phyloP scores from a whole-genome alignment of 2,888 invertebrate species.

The Drosophila helvetica region DNA sequence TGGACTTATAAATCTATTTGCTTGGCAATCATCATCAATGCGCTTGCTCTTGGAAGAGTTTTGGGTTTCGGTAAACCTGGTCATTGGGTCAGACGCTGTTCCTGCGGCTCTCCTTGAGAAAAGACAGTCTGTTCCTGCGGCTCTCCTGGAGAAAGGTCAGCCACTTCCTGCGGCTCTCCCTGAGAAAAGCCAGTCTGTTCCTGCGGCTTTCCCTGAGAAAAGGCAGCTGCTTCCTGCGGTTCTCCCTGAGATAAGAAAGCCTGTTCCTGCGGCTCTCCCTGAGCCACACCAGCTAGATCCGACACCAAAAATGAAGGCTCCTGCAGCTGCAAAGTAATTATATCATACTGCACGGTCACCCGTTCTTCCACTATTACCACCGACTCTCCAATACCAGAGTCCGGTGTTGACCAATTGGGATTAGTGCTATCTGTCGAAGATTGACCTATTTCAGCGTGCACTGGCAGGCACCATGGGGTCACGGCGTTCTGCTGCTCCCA shows the following conservation, averaged over 20 bases:
- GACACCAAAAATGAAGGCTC: background rate
- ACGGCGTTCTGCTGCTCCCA: slow-evolving; percentile 22
- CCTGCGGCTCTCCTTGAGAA: background rate
- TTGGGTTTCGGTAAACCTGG: too few species aligned
- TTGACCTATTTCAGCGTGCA: background rate
- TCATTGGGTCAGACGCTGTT: background rate
- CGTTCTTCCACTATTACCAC: slow-evolving; percentile 6
- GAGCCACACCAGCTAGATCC: background rate
- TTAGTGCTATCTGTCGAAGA: background rate
- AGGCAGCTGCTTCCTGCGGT: too few species aligned
- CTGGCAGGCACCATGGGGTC: background rate
- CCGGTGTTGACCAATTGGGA: slow-evolving; percentile 63
- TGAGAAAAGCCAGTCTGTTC: background rate
- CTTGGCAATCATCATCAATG: too few species aligned
- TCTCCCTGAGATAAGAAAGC: too few species aligned
- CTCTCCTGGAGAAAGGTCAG: background rate
- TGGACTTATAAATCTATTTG: too few species aligned
- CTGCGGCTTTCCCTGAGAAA: background rate
- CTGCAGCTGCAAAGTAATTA: slow-evolving; percentile 12
- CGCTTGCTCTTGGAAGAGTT: too few species aligned
- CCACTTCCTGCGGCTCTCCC: background rate
- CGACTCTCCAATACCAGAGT: slow-evolving; percentile 72
- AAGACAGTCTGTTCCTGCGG: too few species aligned
- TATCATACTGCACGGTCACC: slow-evolving; percentile 2
- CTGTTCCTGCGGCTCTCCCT: background rate